Conservation (phyloP, 2,113 vertebrate species). For the Brienomyrus longianalis region DNA sequence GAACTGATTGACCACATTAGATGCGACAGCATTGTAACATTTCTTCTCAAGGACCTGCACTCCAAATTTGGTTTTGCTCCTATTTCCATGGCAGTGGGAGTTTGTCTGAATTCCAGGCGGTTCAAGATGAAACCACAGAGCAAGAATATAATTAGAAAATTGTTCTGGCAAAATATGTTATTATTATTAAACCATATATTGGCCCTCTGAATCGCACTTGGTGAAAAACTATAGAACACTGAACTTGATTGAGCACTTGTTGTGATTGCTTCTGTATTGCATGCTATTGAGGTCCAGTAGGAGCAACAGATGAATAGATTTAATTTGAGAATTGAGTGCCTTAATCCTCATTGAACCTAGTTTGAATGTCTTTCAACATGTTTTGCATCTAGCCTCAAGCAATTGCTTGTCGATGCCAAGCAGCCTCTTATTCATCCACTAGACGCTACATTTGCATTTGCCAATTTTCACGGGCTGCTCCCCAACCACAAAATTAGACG, state of each 20-base stretch:
- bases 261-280: background rate
- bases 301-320: background rate
- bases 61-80: background rate
- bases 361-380: background rate
- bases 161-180: background rate
- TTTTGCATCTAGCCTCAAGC: conserved; percentile 8
- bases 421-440: background rate
- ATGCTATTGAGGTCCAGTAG: background rate
- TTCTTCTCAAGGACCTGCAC: background rate
- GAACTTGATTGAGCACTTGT: background rate
- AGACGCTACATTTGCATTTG: background rate
- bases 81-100: background rate
- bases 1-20: background rate
- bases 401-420: background rate
- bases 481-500: background rate
- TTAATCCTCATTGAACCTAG: background rate
- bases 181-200: background rate
- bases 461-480: background rate
- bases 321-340: background rate
- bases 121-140: background rate
- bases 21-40: background rate
- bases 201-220: background rate
- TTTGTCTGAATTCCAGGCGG: background rate
- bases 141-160: background rate
- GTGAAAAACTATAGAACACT: background rate